Evolutionary conservation across 2,113 vertebrate species (phyloP).

Genomic region (Bungarus multicinctus): DNA sequence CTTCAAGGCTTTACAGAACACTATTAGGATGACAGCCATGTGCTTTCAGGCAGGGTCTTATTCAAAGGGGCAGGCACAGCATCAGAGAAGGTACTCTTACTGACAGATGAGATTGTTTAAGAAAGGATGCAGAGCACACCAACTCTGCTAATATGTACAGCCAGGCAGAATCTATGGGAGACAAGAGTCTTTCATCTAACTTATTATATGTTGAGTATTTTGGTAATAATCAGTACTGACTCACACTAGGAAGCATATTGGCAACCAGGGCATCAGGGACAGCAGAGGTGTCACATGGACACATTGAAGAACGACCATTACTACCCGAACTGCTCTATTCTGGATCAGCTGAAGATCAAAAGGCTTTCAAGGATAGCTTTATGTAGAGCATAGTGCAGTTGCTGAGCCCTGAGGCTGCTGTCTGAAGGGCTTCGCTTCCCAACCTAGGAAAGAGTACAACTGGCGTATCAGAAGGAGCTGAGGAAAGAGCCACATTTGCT

Average conservation of each 20-base stretch:
- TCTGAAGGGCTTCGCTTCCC: neutral
- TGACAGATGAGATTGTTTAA: neutral
- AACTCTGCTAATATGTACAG: neutral
- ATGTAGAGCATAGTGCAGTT: neutral
- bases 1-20: neutral
- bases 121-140: neutral
- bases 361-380: neutral
- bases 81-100: neutral
- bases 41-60: neutral
- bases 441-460: neutral
- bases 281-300: neutral
- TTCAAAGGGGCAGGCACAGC: neutral
- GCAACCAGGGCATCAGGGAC: neutral
- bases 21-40: neutral
- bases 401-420: neutral
- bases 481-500: neutral
- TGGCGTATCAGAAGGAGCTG: neutral
- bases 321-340: neutral
- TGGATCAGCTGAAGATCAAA: neutral
- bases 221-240: neutral
- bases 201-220: neutral
- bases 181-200: neutral
- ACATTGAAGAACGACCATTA: neutral
- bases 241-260: neutral
- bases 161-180: neutral